phyloP scores from a whole-genome alignment of 2,888 invertebrate genomes.

The Brenthis hecate region DNA sequence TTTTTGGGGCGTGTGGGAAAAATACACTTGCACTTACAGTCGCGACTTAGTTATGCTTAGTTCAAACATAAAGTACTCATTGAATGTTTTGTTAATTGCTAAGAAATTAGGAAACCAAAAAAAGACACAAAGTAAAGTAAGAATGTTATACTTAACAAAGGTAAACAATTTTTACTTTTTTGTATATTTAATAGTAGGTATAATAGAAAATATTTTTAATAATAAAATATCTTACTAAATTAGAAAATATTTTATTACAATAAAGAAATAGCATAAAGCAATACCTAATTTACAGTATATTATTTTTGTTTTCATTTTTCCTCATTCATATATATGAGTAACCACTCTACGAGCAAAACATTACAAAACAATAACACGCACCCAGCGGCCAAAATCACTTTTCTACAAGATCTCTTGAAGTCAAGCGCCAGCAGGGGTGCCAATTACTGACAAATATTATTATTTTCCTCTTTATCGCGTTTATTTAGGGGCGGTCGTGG shows the following conservation, averaged over 20 bases:
- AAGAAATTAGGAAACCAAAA: neutral
- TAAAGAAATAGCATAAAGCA: neutral
- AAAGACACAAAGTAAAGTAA: too few species aligned
- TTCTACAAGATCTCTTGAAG: slow-evolving; percentile 78
- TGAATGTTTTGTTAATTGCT: neutral
- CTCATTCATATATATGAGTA: slow-evolving; percentile 12
- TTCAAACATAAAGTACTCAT: neutral
- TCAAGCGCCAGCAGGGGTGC: slow-evolving; percentile 79
- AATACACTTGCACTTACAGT: slow-evolving; percentile 71
- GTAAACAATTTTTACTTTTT: too few species aligned
- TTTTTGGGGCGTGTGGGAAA: slow-evolving; percentile 74
- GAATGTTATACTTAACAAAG: too few species aligned
- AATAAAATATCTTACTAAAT: too few species aligned
- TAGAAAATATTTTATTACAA: neutral
- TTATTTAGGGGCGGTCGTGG: slow-evolving; percentile 81
- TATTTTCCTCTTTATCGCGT: slow-evolving; percentile 66
- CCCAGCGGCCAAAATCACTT: slow-evolving; percentile 55
- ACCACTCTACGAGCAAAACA: slow-evolving; percentile 23
- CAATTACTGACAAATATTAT: slow-evolving; percentile 80
- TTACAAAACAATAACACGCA: slow-evolving; percentile 32
- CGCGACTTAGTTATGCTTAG: slow-evolving; percentile 29
- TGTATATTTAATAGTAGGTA: too few species aligned
- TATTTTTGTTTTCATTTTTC: slow-evolving; percentile 1
- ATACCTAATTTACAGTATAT: neutral
- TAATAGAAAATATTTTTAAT: too few species aligned